Conservation (phyloP, 2,797 vertebrate species). For the Aeoliscus strigatus region DNA sequence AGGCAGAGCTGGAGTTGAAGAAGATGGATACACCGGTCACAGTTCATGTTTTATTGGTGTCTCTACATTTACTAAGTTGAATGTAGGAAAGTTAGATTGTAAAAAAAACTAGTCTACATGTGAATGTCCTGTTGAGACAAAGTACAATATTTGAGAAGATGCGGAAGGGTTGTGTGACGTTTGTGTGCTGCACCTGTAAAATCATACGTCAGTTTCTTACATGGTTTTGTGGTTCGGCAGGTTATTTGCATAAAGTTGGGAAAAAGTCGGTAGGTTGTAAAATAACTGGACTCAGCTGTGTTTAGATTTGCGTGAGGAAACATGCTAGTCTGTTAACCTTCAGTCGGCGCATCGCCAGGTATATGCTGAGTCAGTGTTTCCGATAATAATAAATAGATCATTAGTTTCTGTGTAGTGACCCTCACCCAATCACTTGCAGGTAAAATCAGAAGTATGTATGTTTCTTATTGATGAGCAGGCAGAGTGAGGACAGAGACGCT, state of each 20-base stretch:
- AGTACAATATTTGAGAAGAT: too few species aligned
- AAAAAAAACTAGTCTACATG: slow-evolving; percentile 4
- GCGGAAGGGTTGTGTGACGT: too few species aligned
- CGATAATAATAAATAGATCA: slow-evolving; percentile 29
- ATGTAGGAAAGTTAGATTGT: slow-evolving; percentile 23
- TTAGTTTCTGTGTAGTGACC: neutral
- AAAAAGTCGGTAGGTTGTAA: too few species aligned
- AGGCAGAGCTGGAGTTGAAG: too few species aligned
- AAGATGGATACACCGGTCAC: neutral
- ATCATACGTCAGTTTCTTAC: too few species aligned
- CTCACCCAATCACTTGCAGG: neutral
- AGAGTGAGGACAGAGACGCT: slow-evolving; percentile 83
- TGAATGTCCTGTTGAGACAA: slow-evolving; percentile 4
- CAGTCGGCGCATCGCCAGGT: too few species aligned
- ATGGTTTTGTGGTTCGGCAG: too few species aligned
- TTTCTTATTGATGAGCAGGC: slow-evolving; percentile 86
- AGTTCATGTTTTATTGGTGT: slow-evolving; percentile 15
- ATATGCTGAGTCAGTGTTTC: slow-evolving; percentile 12
- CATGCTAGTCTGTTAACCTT: too few species aligned
- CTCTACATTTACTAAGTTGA: slow-evolving; percentile 16
- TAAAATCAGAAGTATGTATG: slow-evolving; percentile 58
- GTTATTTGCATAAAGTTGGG: too few species aligned
- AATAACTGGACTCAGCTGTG: too few species aligned
- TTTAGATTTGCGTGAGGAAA: too few species aligned
- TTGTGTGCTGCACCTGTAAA: too few species aligned